Conservation (phyloP, 2,797 vertebrate genomes). For the Spea hammondii region DNA sequence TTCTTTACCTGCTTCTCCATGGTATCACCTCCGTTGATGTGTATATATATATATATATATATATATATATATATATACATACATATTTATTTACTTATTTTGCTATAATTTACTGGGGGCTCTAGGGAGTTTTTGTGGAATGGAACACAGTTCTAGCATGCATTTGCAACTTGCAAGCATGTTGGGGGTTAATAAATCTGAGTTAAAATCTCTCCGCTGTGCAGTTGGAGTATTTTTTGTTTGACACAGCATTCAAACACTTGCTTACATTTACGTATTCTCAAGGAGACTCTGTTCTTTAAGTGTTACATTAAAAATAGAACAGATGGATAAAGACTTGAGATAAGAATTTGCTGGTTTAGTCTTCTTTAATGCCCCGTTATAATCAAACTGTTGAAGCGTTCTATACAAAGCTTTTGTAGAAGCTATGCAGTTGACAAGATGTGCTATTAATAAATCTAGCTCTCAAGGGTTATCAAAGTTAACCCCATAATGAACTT, state of each 20-base stretch:
- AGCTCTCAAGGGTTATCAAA: too few relatives aligned
- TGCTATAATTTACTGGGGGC: too few relatives aligned
- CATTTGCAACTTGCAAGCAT: too few relatives aligned
- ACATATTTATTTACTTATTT: not conserved
- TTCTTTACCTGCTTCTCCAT: too few relatives aligned
- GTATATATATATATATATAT: not conserved
- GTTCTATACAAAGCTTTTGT: not conserved
- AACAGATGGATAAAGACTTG: constrained; percentile 25
- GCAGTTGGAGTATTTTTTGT: not conserved
- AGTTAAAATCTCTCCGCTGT: not conserved
- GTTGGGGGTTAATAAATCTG: too few relatives aligned
- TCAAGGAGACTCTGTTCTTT: constrained; percentile 40
- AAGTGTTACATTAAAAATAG: constrained; percentile 37
- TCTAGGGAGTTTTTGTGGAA: too few relatives aligned
- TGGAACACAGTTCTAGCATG: too few relatives aligned
- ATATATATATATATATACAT: not conserved
- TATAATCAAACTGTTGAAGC: constrained; percentile 35
- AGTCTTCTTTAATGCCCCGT: constrained; percentile 24
- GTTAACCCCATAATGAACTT: too few relatives aligned
- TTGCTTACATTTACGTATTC: constrained; percentile 35
- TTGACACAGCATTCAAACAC: constrained; percentile 29
- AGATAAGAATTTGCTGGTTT: constrained; percentile 40
- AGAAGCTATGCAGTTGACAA: not conserved
- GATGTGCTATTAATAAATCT: constrained; percentile 1
- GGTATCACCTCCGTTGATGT: too few relatives aligned